These are phyloP conservation scores for Esox lucius DNA, from an alignment of 2,797 vertebrate genomes.

Conservation along the genomic window DNA sequence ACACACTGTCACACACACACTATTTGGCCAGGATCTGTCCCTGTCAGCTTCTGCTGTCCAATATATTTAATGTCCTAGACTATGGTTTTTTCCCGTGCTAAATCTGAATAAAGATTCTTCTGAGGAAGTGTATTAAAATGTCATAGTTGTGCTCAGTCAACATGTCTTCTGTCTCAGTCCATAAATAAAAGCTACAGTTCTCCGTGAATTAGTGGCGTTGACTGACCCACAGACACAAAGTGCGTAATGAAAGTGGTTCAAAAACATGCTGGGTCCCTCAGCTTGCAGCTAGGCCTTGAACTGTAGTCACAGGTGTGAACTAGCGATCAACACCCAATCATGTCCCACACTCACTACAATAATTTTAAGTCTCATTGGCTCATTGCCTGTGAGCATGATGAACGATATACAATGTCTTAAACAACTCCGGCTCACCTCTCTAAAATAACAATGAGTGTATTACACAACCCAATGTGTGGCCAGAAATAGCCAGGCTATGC, in stretches of 20 bases:
- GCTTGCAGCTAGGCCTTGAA: background rate
- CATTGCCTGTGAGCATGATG: background rate
- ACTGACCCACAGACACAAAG: background rate
- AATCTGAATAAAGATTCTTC: background rate
- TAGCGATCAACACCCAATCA: background rate
- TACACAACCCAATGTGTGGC: conserved; percentile 40
- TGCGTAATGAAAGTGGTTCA: background rate
- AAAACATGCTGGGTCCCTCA: background rate
- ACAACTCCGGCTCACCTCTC: background rate
- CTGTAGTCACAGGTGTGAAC: background rate
- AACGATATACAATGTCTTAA: background rate
- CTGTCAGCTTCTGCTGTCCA: background rate
- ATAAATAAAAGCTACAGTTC: background rate
- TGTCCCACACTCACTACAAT: background rate
- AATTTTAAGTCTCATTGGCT: background rate
- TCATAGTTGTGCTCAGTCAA: background rate
- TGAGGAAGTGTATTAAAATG: background rate
- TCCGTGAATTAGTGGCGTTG: too few species aligned
- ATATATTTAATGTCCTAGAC: background rate
- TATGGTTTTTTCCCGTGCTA: background rate
- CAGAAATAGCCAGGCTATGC: conserved; percentile 40
- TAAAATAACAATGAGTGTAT: conserved; percentile 11
- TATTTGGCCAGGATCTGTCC: too few species aligned
- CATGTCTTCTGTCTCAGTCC: background rate
- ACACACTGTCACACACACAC: background rate